These are phyloP conservation scores for Scopus umbretta DNA, from an alignment of 2,113 vertebrate species.

Conservation along the genomic window DNA sequence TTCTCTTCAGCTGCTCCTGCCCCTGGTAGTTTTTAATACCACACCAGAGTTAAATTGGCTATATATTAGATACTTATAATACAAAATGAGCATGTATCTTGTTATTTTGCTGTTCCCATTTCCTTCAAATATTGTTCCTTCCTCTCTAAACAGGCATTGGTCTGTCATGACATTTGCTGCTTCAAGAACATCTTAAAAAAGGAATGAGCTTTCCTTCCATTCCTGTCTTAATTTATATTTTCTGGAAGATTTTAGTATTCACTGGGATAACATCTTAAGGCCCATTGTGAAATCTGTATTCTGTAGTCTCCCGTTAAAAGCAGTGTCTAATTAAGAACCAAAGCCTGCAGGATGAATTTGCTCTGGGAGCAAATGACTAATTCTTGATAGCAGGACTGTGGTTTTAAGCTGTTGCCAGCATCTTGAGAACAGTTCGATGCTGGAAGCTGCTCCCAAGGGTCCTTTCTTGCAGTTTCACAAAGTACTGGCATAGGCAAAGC, in stretches of 20 bases:
- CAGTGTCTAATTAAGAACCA: slow-evolving; percentile 38
- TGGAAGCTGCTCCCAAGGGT: slow-evolving; percentile 33
- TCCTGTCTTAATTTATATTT: neutral
- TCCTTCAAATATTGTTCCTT: neutral
- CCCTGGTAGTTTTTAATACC: neutral
- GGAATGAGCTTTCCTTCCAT: neutral
- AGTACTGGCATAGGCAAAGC: neutral
- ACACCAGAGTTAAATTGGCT: neutral
- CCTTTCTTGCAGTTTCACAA: neutral
- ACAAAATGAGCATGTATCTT: neutral
- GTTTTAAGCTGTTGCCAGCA: slow-evolving; percentile 2
- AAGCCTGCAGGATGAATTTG: slow-evolving; percentile 14
- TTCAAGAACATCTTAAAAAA: neutral
- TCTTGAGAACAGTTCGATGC: neutral
- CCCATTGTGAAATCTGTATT: neutral
- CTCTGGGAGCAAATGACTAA: slow-evolving; percentile 32
- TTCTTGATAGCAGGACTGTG: slow-evolving; percentile 1
- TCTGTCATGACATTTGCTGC: neutral
- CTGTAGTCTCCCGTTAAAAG: neutral
- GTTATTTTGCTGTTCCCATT: neutral
- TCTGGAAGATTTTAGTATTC: slow-evolving; percentile 17
- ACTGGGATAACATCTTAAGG: neutral
- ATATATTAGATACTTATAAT: neutral
- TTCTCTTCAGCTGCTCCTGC: neutral
- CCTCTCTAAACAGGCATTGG: neutral